These are phyloP conservation scores for Melanostoma scalare DNA, from an alignment of 2,888 invertebrate genomes.

Conservation along the genomic window DNA sequence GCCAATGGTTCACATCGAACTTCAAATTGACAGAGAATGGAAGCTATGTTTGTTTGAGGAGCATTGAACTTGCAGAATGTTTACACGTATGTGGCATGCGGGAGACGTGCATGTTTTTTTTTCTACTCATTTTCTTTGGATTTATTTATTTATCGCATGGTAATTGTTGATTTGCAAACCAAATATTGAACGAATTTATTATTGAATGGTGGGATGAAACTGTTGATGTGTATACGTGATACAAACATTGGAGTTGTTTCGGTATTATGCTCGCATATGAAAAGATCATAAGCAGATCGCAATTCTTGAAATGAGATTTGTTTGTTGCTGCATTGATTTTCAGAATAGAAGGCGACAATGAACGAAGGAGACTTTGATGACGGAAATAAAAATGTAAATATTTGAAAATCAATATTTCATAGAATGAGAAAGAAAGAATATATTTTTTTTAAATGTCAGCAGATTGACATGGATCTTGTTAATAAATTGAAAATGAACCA, in stretches of 20 bases:
- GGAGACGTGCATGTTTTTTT: constrained; percentile 31
- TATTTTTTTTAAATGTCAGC: no score
- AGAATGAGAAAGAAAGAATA: not conserved
- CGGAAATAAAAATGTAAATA: constrained; percentile 47
- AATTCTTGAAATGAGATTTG: not conserved
- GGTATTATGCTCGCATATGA: not conserved
- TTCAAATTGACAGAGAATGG: constrained; percentile 42
- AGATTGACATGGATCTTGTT: no score
- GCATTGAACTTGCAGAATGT: constrained; percentile 70
- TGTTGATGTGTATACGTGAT: not conserved
- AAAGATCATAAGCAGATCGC: constrained; percentile 36
- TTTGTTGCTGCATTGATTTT: not conserved
- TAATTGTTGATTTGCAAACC: constrained; percentile 59
- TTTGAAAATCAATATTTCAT: constrained; percentile 34
- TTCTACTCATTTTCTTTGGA: constrained; percentile 27
- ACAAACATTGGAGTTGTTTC: not conserved
- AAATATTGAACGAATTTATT: constrained; percentile 50
- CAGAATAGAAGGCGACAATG: not conserved
- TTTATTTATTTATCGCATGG: constrained; percentile 48
- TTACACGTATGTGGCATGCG: constrained; percentile 60
- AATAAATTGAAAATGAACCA: no score
- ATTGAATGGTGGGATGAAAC: constrained; percentile 42
- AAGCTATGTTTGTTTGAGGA: constrained; percentile 43
- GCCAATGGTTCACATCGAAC: constrained; percentile 27
- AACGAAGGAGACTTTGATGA: not conserved